phyloP scores from a whole-genome alignment of 2,888 invertebrate genomes.

The Mongoloraphidia duomilia region DNA sequence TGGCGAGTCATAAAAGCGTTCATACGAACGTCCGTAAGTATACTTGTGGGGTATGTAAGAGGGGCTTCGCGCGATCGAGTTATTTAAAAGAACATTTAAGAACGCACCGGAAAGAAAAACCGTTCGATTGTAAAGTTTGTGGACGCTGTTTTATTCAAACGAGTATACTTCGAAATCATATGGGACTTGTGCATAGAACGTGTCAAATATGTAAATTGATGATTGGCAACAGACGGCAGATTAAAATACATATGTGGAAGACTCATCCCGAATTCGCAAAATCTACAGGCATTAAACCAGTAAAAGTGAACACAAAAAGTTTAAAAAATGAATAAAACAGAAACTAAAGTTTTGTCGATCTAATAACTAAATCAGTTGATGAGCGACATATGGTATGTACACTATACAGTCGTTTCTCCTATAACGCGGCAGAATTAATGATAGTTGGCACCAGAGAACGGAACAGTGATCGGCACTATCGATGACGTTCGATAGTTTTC shows the following conservation, averaged over 20 bases:
- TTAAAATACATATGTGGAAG: conserved; percentile 15
- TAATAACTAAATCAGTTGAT: too few relatives aligned
- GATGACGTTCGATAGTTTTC: too few relatives aligned
- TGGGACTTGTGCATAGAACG: conserved; percentile 12
- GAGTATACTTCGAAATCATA: conserved; percentile 21
- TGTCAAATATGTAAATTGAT: conserved; percentile 12
- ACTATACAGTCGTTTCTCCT: too few relatives aligned
- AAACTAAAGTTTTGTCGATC: too few relatives aligned
- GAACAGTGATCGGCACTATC: too few relatives aligned
- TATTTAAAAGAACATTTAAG: conserved; percentile 20
- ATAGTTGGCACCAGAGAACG: too few relatives aligned
- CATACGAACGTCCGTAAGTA: conserved; percentile 14
- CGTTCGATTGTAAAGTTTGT: conserved; percentile 15
- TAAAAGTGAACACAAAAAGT: too few relatives aligned
- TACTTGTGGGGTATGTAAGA: conserved; percentile 14
- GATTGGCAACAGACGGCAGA: conserved; percentile 14
- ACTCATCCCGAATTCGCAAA: conserved; percentile 5
- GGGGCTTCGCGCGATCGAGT: conserved; percentile 19
- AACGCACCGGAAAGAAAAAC: conserved; percentile 13
- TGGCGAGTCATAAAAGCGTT: conserved; percentile 12
- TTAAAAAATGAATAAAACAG: too few relatives aligned
- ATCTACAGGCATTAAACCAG: too few relatives aligned
- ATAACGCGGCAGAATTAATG: too few relatives aligned
- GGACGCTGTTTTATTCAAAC: conserved; percentile 19
- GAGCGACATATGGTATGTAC: too few relatives aligned